Evolutionary conservation across 2,113 vertebrate species (phyloP).

Genomic region (Pholis gunnellus): DNA sequence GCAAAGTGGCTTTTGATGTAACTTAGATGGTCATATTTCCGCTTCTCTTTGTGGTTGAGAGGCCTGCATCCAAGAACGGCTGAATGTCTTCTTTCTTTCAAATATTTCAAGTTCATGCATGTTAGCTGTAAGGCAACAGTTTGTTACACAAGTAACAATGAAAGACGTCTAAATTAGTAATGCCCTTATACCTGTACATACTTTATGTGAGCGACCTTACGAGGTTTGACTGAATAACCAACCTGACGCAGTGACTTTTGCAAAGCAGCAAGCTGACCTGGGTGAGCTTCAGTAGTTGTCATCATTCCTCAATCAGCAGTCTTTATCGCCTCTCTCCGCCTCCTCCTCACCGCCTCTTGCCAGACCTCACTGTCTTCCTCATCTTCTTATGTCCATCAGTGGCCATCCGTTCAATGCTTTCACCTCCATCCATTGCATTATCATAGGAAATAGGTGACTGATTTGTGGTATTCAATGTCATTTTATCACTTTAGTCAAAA

Average conservation of each 20-base stretch:
- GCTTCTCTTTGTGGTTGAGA: not conserved
- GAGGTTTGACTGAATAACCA: not conserved
- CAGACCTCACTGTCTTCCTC: slow-evolving; percentile 26
- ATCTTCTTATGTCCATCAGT: slow-evolving; percentile 24
- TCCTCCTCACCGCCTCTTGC: slow-evolving; percentile 13
- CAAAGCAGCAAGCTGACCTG: slow-evolving; percentile 48
- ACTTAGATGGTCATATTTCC: not conserved
- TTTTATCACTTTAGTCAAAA: slow-evolving; percentile 6
- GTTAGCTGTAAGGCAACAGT: not conserved
- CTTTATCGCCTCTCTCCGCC: slow-evolving; percentile 7
- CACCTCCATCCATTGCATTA: slow-evolving; percentile 30
- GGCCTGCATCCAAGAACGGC: not conserved
- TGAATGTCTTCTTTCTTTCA: not conserved
- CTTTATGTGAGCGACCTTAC: not conserved
- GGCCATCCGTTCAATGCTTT: slow-evolving; percentile 7
- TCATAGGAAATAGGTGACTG: not conserved
- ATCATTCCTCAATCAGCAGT: slow-evolving; percentile 17
- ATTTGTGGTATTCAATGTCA: slow-evolving; percentile 23
- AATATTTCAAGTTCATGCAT: not conserved
- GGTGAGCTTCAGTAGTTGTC: slow-evolving; percentile 44
- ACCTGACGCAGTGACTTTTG: slow-evolving; percentile 1
- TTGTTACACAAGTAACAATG: not conserved
- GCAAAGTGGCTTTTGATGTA: slow-evolving; percentile 14
- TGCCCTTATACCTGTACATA: not conserved
- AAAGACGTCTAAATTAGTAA: not conserved